phyloP scores from a whole-genome alignment of 2,113 vertebrate genomes.

The Poeciliopsis retropinna region DNA sequence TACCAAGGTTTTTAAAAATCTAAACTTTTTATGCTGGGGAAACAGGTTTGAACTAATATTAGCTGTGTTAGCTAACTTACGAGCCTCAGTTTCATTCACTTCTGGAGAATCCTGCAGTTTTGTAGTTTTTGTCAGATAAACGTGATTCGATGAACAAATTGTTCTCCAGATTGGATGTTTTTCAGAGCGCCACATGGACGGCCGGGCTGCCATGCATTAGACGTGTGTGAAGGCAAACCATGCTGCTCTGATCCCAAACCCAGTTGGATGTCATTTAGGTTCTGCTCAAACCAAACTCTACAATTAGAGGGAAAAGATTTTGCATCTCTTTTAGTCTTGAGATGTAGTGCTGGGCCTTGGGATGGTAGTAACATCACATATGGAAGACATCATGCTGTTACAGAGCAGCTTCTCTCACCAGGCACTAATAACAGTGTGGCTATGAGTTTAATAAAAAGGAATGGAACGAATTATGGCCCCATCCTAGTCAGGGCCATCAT shows the following conservation, averaged over 20 bases:
- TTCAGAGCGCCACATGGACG: neutral
- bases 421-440: conserved; percentile 77
- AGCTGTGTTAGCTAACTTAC: neutral
- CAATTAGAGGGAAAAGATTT: conserved; percentile 57
- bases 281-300: conserved; percentile 45
- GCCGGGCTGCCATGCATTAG: conserved; percentile 23
- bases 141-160: neutral
- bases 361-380: conserved; percentile 71
- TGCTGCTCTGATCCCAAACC: conserved; percentile 30
- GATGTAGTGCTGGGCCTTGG: conserved; percentile 21
- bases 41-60: neutral
- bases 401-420: conserved; percentile 63
- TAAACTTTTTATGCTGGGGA: too few relatives aligned
- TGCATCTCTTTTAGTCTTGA: conserved; percentile 33
- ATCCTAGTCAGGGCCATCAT: conserved; percentile 63
- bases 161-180: neutral
- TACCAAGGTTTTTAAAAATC: too few relatives aligned
- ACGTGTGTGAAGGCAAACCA: conserved; percentile 11
- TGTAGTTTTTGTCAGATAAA: neutral
- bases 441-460: conserved; percentile 77
- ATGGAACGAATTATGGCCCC: conserved; percentile 77
- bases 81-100: too few relatives aligned
- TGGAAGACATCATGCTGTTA: conserved; percentile 76
- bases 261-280: conserved; percentile 42
- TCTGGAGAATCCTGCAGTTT: neutral